Conservation (phyloP, 2,888 invertebrate species). For the Achlya flavicornis region DNA sequence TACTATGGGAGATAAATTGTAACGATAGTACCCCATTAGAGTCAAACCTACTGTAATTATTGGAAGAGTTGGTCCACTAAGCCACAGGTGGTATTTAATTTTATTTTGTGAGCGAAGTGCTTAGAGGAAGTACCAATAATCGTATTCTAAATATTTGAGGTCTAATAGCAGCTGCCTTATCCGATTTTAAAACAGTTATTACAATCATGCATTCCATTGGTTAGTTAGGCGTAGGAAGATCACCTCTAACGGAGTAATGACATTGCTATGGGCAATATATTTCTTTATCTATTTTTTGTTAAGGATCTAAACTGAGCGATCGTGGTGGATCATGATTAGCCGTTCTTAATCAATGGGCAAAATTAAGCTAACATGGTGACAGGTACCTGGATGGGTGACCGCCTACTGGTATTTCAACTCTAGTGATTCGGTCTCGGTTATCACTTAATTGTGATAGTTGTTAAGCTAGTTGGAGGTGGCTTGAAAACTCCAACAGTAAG, state of each 20-base stretch:
- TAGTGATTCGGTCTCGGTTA: too few relatives aligned
- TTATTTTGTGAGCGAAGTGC: constrained; percentile 50
- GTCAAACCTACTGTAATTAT: constrained; percentile 67
- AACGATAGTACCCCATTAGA: constrained; percentile 62
- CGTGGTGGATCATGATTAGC: too few relatives aligned
- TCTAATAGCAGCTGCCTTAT: constrained; percentile 6
- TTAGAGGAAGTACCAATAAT: constrained; percentile 12
- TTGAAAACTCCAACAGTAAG: too few relatives aligned
- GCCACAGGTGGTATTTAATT: constrained; percentile 74
- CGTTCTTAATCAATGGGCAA: too few relatives aligned
- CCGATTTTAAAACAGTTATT: constrained; percentile 17
- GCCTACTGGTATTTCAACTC: too few relatives aligned
- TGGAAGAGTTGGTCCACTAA: constrained; percentile 49
- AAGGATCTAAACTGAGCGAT: too few relatives aligned
- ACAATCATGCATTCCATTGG: constrained; percentile 10
- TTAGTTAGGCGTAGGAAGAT: background rate
- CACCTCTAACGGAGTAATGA: background rate
- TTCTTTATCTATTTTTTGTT: background rate
- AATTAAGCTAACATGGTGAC: too few relatives aligned
- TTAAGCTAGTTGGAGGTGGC: too few relatives aligned
- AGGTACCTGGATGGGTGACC: too few relatives aligned
- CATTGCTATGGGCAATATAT: background rate
- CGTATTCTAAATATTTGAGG: constrained; percentile 7
- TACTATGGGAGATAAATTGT: constrained; percentile 61
- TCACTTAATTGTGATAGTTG: too few relatives aligned